Evolutionary conservation across 2,888 invertebrate genomes (phyloP).

Genomic region (Apodemia zela): DNA sequence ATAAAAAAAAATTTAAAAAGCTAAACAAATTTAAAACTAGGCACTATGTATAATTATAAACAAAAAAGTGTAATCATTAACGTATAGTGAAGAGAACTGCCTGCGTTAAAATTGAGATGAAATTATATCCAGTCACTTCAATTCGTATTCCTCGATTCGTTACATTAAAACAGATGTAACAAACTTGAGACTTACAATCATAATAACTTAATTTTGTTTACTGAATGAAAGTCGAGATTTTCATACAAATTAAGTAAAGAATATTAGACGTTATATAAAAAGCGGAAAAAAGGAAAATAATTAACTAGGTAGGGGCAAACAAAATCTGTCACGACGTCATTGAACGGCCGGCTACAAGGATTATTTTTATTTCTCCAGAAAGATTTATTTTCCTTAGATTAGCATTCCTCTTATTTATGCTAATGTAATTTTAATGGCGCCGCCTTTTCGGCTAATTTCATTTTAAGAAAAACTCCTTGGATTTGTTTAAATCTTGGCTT

Average conservation of each 20-base stretch:
- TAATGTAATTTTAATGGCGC: slow-evolving; percentile 80
- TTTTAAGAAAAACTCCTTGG: slow-evolving; percentile 70
- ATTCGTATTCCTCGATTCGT: background rate
- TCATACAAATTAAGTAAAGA: slow-evolving; percentile 1
- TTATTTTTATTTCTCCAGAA: slow-evolving; percentile 72
- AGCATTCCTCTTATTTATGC: slow-evolving; percentile 79
- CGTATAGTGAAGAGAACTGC: too few species aligned
- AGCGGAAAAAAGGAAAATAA: slow-evolving; percentile 25
- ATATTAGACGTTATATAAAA: slow-evolving; percentile 20
- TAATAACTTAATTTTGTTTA: slow-evolving; percentile 10
- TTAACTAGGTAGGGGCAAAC: slow-evolving; percentile 26
- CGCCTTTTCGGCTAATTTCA: slow-evolving; percentile 77
- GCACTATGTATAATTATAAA: too few species aligned
- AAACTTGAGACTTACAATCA: slow-evolving; percentile 2
- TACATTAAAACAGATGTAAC: slow-evolving; percentile 6
- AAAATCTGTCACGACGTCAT: slow-evolving; percentile 60
- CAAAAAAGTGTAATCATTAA: too few species aligned
- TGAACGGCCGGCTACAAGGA: slow-evolving; percentile 51
- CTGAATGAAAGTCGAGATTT: slow-evolving; percentile 13
- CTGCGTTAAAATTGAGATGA: too few species aligned
- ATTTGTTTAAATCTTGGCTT: slow-evolving; percentile 68
- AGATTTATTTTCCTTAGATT: slow-evolving; percentile 79
- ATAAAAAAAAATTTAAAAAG: too few species aligned
- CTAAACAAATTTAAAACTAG: too few species aligned
- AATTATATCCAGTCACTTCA: background rate